These are phyloP conservation scores for Scaptomyza hsui DNA, from an alignment of 1,140 invertebrate genomes.

Conservation along the genomic window DNA sequence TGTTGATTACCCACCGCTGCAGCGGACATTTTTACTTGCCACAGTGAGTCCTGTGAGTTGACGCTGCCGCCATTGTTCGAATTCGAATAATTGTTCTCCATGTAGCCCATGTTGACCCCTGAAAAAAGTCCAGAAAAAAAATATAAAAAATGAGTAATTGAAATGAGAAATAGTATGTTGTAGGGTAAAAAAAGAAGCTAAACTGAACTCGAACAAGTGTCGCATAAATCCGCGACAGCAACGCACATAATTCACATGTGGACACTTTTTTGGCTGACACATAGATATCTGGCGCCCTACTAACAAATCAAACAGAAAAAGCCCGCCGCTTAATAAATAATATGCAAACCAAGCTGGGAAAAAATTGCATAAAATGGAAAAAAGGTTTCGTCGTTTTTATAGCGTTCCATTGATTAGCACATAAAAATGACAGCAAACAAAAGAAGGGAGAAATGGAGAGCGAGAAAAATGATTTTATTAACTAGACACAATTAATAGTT, in stretches of 20 bases:
- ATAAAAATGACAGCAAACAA: slow-evolving; percentile 59
- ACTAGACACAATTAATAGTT: slow-evolving; percentile 70
- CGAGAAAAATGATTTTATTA: slow-evolving; percentile 57
- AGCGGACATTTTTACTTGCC: slow-evolving; percentile 95
- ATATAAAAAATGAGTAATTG: slow-evolving; percentile 18
- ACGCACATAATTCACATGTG: slow-evolving; percentile 28
- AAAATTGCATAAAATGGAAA: neutral
- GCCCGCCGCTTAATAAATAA: slow-evolving; percentile 50
- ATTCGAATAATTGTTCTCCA: slow-evolving; percentile 96
- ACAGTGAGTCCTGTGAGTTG: slow-evolving; percentile 96
- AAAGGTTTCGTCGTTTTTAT: slow-evolving; percentile 16
- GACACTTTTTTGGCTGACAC: slow-evolving; percentile 11
- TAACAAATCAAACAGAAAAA: slow-evolving; percentile 50
- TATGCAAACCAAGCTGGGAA: slow-evolving; percentile 58
- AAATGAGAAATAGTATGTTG: slow-evolving; percentile 8
- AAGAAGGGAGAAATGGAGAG: neutral
- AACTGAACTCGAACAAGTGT: slow-evolving; percentile 35
- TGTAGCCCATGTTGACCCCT: slow-evolving; percentile 94
- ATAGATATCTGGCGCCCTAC: slow-evolving; percentile 61
- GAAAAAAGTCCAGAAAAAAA: slow-evolving; percentile 28
- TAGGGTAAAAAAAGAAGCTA: neutral
- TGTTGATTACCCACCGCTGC: slow-evolving; percentile 87
- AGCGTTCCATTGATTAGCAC: slow-evolving; percentile 70
- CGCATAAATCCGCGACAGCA: slow-evolving; percentile 30
- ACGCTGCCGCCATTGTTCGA: slow-evolving; percentile 96